Conservation (phyloP, 2,888 invertebrate species). For the Pseudolycoriella hygida region DNA sequence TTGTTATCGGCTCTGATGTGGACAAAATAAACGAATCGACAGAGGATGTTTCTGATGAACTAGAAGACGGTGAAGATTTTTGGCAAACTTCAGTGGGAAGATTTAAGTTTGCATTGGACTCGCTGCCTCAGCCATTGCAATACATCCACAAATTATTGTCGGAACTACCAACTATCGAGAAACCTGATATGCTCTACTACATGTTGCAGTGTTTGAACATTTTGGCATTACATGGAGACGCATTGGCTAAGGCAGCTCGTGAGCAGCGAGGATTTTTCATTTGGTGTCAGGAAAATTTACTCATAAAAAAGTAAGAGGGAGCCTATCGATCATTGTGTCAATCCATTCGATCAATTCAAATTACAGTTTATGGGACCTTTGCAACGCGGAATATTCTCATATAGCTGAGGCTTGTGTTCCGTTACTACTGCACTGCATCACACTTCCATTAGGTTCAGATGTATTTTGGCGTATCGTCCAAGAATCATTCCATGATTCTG, state of each 20-base stretch:
- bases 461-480: constrained; percentile 93
- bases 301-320: constrained; percentile 67
- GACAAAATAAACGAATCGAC: constrained; percentile 44
- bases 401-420: constrained; percentile 87
- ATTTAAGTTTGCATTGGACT: constrained; percentile 77
- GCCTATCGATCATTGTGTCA: neutral
- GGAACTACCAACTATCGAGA: constrained; percentile 64
- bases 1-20: constrained; percentile 37
- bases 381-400: constrained; percentile 84
- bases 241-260: constrained; percentile 66
- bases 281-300: constrained; percentile 88
- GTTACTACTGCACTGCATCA: constrained; percentile 84
- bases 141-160: constrained; percentile 81
- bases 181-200: constrained; percentile 86
- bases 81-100: constrained; percentile 90
- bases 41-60: constrained; percentile 48
- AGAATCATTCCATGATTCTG: constrained; percentile 77
- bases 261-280: constrained; percentile 86
- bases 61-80: constrained; percentile 56
- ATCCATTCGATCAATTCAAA: neutral
- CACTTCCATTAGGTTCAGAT: constrained; percentile 83
- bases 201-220: constrained; percentile 82
- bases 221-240: constrained; percentile 83
- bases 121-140: constrained; percentile 80
- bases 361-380: constrained; percentile 73